A percentile compares a stretch with the other conserved stretches of the same genome.
Evolutionary conservation across 2,113 vertebrate species (phyloP).

Genomic region (Ondatra zibethicus): DNA sequence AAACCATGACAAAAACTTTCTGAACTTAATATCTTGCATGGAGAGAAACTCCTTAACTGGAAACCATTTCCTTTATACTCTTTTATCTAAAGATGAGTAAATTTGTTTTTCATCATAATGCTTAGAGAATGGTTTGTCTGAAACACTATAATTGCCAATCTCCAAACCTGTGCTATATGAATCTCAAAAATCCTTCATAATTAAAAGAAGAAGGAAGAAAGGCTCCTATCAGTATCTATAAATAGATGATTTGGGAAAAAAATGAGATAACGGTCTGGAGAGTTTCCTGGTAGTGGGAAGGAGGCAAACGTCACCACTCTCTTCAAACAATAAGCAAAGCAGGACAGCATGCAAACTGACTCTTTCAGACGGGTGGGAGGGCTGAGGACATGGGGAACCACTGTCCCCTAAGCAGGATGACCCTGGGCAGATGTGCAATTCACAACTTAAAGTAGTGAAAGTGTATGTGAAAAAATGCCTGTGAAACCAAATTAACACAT

Average conservation of each 20-base stretch:
- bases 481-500: neutral
- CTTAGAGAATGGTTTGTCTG: slow-evolving; percentile 45
- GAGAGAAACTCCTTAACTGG: slow-evolving; percentile 30
- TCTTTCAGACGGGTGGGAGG: neutral
- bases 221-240: neutral
- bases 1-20: slow-evolving; percentile 40
- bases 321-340: neutral
- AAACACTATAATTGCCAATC: slow-evolving; percentile 22
- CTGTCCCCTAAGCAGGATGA: neutral
- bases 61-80: slow-evolving; percentile 73
- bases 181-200: slow-evolving; percentile 10
- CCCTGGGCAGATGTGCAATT: neutral
- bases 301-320: neutral
- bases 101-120: slow-evolving; percentile 58
- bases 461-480: neutral
- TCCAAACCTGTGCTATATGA: neutral
- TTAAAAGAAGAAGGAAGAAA: neutral
- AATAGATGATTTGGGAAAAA: neutral
- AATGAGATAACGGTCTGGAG: neutral
- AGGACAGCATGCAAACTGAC: neutral
- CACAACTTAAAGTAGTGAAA: neutral
- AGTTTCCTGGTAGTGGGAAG: neutral
- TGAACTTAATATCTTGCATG: neutral
- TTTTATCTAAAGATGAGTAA: slow-evolving; percentile 60
- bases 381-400: neutral